phyloP scores from a whole-genome alignment of 2,797 vertebrate species.

The Chromis chromis region DNA sequence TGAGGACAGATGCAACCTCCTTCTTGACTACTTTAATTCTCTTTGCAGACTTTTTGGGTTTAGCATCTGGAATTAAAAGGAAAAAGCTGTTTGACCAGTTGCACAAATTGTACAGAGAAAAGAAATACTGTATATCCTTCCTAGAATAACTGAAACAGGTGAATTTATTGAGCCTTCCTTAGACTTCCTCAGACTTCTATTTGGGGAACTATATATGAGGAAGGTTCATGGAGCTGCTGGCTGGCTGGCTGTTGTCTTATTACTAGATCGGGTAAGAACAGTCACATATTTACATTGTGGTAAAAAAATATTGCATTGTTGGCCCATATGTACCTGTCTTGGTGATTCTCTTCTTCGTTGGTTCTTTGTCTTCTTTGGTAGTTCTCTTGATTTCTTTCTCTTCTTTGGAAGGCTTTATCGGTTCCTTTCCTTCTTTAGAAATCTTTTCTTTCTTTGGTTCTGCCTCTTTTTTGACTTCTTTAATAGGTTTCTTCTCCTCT shows the following conservation, averaged over 20 bases:
- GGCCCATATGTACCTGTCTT: slow-evolving; percentile 48
- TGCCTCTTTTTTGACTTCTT: background rate
- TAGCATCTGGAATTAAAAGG: slow-evolving; percentile 53
- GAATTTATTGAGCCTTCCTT: too few species aligned
- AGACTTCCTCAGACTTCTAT: too few species aligned
- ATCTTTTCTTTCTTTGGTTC: background rate
- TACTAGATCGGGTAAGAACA: background rate
- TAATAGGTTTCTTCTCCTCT: background rate
- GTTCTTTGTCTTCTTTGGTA: slow-evolving; percentile 6
- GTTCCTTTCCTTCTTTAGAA: background rate
- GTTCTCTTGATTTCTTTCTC: slow-evolving; percentile 5
- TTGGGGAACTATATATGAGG: too few species aligned
- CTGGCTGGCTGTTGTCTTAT: background rate
- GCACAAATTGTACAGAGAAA: background rate
- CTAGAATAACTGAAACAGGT: too few species aligned
- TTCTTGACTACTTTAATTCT: slow-evolving; percentile 45
- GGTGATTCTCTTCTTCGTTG: slow-evolving; percentile 30
- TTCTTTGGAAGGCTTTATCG: background rate
- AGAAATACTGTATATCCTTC: too few species aligned
- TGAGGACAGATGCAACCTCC: slow-evolving; percentile 44
- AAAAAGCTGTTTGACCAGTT: background rate
- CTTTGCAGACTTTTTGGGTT: slow-evolving; percentile 31
- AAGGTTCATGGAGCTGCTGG: too few species aligned
- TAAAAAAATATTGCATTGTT: background rate
- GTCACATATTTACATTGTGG: slow-evolving; percentile 1